phyloP scores from a whole-genome alignment of 2,113 vertebrate species.

The Xiphophorus hellerii region DNA sequence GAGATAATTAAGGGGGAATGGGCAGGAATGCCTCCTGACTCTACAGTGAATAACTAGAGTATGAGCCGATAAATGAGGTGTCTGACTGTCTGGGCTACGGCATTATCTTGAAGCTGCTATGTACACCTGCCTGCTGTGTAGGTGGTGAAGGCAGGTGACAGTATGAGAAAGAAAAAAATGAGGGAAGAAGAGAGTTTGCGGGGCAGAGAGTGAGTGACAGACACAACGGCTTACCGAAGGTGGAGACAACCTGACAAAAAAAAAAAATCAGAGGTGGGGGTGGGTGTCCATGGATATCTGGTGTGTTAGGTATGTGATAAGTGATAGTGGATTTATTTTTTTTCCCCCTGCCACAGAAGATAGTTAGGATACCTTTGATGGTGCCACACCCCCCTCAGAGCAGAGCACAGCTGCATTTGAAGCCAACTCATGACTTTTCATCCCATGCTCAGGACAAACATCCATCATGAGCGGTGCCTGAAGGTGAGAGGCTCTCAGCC shows the following conservation, averaged over 20 bases:
- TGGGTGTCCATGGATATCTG: constrained; percentile 41
- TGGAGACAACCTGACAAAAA: constrained; percentile 48
- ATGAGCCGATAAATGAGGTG: constrained; percentile 69
- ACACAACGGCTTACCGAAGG: constrained; percentile 47
- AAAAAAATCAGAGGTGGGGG: constrained; percentile 16
- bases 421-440: constrained; percentile 40
- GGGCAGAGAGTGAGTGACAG: constrained; percentile 51
- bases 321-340: constrained; percentile 41
- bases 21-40: constrained; percentile 35
- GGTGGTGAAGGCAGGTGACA: constrained; percentile 75
- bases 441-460: not conserved
- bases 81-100: constrained; percentile 57
- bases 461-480: not conserved
- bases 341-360: constrained; percentile 31
- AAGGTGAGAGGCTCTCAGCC: not conserved
- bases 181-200: constrained; percentile 28
- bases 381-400: constrained; percentile 50
- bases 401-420: constrained; percentile 63
- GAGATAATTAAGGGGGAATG: constrained; percentile 33
- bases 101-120: constrained; percentile 64
- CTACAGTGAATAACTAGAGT: constrained; percentile 40
- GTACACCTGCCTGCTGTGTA: constrained; percentile 60
- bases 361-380: constrained; percentile 40
- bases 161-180: constrained; percentile 41
- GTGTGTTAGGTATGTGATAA: constrained; percentile 63